Evolutionary conservation across 2,797 vertebrate species (phyloP).

Genomic region (Galago senegalensis): DNA sequence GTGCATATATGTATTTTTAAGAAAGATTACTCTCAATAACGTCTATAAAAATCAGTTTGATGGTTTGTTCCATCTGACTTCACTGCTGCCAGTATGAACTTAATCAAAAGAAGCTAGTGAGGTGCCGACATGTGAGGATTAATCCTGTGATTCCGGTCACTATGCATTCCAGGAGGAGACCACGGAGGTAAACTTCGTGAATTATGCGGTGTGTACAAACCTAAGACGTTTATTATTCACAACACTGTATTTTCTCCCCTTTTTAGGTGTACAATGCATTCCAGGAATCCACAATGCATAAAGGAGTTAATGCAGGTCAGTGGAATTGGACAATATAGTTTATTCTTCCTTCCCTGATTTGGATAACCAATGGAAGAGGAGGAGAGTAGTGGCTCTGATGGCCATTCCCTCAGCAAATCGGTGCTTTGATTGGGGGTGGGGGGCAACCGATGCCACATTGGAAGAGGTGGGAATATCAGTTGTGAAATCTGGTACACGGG

Average conservation of each 20-base stretch:
- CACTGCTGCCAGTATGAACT: constrained; percentile 79
- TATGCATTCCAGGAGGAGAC: constrained; percentile 78
- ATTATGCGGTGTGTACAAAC: too few relatives aligned
- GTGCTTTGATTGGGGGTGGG: constrained; percentile 72
- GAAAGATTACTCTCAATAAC: too few relatives aligned
- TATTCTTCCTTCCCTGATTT: constrained; percentile 72
- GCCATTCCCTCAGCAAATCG: constrained; percentile 76
- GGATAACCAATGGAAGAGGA: constrained; percentile 74
- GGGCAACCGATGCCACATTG: constrained; percentile 58
- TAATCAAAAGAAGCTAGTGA: constrained; percentile 77
- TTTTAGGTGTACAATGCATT: too few relatives aligned
- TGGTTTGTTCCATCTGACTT: constrained; percentile 81
- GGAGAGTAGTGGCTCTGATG: constrained; percentile 72
- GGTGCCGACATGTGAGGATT: constrained; percentile 83
- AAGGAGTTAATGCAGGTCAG: constrained; percentile 66
- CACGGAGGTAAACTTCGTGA: too few relatives aligned
- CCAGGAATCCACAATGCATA: too few relatives aligned
- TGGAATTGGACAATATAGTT: constrained; percentile 79
- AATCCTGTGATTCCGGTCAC: constrained; percentile 66
- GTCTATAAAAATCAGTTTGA: constrained; percentile 84
- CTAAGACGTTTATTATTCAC: too few relatives aligned
- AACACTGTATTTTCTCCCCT: too few relatives aligned
- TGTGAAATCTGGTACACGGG: too few relatives aligned
- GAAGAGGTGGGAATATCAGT: not conserved
- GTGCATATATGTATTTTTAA: too few relatives aligned